Percentiles rank a stretch among this genome's conserved stretches.
These are phyloP conservation scores for Diadromus collaris DNA, from an alignment of 2,888 invertebrate genomes.

Conservation along the genomic window DNA sequence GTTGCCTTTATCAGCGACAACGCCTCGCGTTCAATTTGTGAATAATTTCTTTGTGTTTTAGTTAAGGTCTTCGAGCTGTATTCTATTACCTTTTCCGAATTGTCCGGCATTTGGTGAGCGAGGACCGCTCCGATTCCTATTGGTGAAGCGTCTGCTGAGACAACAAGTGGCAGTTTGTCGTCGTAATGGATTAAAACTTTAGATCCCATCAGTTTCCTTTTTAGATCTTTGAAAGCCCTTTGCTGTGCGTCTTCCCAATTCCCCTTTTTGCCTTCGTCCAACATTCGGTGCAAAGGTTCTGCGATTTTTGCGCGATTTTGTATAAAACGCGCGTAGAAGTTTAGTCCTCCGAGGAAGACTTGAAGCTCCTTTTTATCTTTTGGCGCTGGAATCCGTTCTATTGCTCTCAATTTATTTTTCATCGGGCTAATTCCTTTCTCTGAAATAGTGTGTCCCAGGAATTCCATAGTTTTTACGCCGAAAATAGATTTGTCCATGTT, in stretches of 20 bases:
- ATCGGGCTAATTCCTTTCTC: conserved; percentile 4
- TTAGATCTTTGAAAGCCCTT: conserved; percentile 15
- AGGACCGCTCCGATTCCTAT: conserved; percentile 36
- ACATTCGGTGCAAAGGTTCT: conserved; percentile 1
- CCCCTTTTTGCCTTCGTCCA: conserved; percentile 8
- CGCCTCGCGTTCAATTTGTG: conserved; percentile 41
- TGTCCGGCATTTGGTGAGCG: neutral
- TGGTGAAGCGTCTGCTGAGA: conserved; percentile 36
- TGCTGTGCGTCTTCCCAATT: conserved; percentile 13
- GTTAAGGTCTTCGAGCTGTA: conserved; percentile 35
- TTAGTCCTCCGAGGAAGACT: conserved; percentile 30
- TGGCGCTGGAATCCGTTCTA: conserved; percentile 14
- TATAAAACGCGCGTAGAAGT: conserved; percentile 23
- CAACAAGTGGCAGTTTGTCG: conserved; percentile 25
- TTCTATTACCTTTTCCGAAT: conserved; percentile 10
- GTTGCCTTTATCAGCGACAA: conserved; percentile 27
- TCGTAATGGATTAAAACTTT: conserved; percentile 24
- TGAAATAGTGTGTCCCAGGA: conserved; percentile 34
- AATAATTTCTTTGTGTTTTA: conserved; percentile 44
- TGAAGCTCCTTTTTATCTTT: conserved; percentile 4
- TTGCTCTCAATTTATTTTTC: conserved; percentile 3
- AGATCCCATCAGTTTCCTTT: conserved; percentile 8
- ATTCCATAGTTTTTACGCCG: conserved; percentile 40
- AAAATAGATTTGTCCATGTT: conserved; percentile 40
- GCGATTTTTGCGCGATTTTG: conserved; percentile 28